Percentiles rank a stretch among this genome's conserved stretches.
phyloP scores from a whole-genome alignment of 2,797 vertebrate genomes.

The Myotis vivesi region DNA sequence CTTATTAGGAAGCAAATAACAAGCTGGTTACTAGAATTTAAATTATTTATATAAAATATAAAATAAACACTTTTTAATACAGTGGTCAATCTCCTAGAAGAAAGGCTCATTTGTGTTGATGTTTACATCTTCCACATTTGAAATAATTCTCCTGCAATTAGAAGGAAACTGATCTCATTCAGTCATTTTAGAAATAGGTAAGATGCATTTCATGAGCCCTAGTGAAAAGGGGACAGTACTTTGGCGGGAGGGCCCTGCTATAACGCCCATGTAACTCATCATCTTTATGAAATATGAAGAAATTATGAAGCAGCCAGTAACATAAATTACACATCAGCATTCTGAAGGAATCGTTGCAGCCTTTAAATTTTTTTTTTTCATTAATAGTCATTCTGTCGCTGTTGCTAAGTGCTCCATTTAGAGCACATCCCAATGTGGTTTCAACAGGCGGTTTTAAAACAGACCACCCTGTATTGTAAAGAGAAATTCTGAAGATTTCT shows the following conservation, averaged over 20 bases:
- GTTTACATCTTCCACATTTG: neutral
- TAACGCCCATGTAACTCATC: neutral
- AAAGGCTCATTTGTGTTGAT: neutral
- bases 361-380: neutral
- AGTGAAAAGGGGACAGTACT: neutral
- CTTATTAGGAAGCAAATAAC: neutral
- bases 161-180: neutral
- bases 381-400: conserved; percentile 35
- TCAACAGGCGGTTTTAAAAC: conserved; percentile 47
- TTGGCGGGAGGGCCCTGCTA: neutral
- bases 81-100: neutral
- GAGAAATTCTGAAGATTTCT: conserved; percentile 40
- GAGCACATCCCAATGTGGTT: neutral
- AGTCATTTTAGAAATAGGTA: neutral
- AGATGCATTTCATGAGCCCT: neutral
- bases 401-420: neutral
- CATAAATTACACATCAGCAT: conserved; percentile 42
- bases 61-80: neutral
- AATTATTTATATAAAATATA: neutral
- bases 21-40: neutral
- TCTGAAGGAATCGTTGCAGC: neutral
- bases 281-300: conserved; percentile 4
- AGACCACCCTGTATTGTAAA: neutral
- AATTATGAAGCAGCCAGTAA: neutral
- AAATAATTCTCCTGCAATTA: neutral